These are phyloP conservation scores for Crenuchus spilurus DNA, from an alignment of 2,797 vertebrate species.

Conservation along the genomic window DNA sequence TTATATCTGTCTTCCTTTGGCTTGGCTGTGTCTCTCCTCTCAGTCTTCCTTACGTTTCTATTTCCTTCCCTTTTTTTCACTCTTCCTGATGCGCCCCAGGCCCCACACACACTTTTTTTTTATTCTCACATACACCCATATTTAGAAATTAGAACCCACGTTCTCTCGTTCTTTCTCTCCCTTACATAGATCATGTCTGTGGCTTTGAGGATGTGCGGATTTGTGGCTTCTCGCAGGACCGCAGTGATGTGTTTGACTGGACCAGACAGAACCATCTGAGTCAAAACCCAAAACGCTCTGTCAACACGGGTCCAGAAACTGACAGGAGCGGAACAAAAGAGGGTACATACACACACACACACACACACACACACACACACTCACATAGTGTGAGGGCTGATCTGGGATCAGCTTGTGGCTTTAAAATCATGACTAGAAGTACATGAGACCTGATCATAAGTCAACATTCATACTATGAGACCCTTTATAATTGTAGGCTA, in stretches of 20 bases:
- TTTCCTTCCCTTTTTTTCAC: background rate
- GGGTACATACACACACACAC: constrained; percentile 69
- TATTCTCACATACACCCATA: background rate
- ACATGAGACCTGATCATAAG: too few species aligned
- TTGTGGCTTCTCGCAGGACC: constrained; percentile 94
- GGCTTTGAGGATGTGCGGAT: constrained; percentile 92
- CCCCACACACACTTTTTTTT: background rate
- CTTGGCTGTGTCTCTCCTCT: background rate
- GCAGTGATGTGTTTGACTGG: constrained; percentile 93
- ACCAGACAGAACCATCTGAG: constrained; percentile 91
- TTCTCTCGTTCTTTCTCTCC: background rate
- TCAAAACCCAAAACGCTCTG: constrained; percentile 91
- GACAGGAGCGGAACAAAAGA: constrained; percentile 91
- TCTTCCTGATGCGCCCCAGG: constrained; percentile 14
- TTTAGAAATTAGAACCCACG: background rate
- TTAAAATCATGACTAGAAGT: too few species aligned
- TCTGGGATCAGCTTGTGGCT: too few species aligned
- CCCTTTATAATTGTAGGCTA: too few species aligned
- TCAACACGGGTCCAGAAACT: constrained; percentile 90
- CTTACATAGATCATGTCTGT: constrained; percentile 79
- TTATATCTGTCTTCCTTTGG: background rate
- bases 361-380: background rate
- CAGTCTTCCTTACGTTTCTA: background rate
- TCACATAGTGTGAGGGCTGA: too few species aligned
- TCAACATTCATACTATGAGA: too few species aligned